Base-by-base conservation (phyloP, 23 tunicate species). In the Pegea sp. region DNA sequence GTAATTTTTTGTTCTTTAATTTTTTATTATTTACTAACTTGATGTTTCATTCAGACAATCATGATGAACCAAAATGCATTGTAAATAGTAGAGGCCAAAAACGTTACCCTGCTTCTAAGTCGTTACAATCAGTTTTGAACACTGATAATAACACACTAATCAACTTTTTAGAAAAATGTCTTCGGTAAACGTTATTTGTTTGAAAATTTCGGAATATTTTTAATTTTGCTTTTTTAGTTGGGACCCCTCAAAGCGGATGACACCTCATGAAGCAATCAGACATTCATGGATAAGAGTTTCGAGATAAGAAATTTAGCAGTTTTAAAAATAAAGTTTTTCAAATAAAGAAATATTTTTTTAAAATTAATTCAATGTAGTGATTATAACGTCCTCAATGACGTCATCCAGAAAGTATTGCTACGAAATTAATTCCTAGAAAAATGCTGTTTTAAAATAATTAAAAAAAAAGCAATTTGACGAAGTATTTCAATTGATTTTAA, bases 201-300 rank as follows among this genome's bases (percentile, higher is more conserved):
- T n/a, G 8, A 19, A 51, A 11, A 19, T 51, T 51, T n/a, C 20
- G 20, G 16, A 7, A 51, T 7, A 7, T 7, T 51, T 26, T 20
- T 46, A 7, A 5, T 7, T 5, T 24, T 64, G 23, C 22, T 48
- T 8, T 31, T 61, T 13, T 28, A 84, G 96, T 13, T 84, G 96
- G 96, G 70, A 73, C 24, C 84, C 96, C 0, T 24, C 60, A 2
- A 32, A 49, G 63, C 60, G 96, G 0, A 84, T 84, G 96, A 68
- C 72, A n/a, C 96, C 96, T 2, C 64, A 58, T 28, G 84, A 84
- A 60, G 96, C 96, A 0, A 84, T 74, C 72, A 59, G 74, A 24
- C 96, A 84, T 34, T 84, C 74, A 31, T 84, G 96, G 96, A 75
- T 84, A n/a, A n/a, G n/a, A n/a, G n/a, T n/a, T n/a, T n/a, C n/a